These are phyloP conservation scores for Ficedula albicollis DNA, from an alignment of 2,797 vertebrate genomes.

Conservation along the genomic window DNA sequence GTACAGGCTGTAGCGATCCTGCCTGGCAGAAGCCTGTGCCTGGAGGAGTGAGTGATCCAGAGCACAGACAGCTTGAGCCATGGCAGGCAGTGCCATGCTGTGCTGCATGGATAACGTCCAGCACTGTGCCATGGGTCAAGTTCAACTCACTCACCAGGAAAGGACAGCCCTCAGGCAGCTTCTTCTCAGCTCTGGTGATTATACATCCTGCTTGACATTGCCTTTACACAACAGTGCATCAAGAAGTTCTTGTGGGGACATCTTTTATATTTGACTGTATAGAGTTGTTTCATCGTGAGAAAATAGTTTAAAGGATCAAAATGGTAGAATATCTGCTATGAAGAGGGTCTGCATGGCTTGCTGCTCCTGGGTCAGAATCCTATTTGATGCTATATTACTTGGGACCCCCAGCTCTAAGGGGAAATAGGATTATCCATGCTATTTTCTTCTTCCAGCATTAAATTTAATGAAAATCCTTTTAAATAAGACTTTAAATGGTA, in stretches of 20 bases:
- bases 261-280: neutral
- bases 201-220: neutral
- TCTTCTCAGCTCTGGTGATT: rapidly evolving
- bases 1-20: neutral
- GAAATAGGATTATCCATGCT: neutral
- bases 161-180: neutral
- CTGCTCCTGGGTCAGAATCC: neutral
- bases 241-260: neutral
- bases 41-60: neutral
- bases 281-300: neutral
- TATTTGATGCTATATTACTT: neutral
- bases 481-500: neutral
- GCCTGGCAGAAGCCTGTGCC: neutral
- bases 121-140: neutral
- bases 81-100: rapidly evolving
- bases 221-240: neutral
- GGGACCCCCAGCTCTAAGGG: neutral
- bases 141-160: neutral
- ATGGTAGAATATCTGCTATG: neutral
- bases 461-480: neutral
- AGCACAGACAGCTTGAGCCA: neutral
- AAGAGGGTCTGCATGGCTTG: neutral
- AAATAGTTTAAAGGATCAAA: neutral
- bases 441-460: neutral
- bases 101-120: neutral